These are phyloP conservation scores for Beaufortia kweichowensis DNA, from an alignment of 2,113 vertebrate genomes.

Conservation along the genomic window DNA sequence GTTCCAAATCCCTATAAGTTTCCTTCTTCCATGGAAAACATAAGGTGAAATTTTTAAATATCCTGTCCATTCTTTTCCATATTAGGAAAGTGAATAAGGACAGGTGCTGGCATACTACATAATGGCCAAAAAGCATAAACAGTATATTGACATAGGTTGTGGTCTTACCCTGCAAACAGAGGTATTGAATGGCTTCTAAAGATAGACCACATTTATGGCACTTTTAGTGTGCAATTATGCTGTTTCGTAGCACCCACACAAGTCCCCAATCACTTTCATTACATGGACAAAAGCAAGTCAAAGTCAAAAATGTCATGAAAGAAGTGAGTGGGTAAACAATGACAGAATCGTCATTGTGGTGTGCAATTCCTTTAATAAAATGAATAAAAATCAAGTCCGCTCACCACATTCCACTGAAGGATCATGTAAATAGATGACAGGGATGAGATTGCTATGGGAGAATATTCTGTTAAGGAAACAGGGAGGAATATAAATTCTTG, in stretches of 20 bases:
- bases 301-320: background rate
- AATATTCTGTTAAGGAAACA: conserved; percentile 30
- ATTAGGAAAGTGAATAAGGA: too few relatives aligned
- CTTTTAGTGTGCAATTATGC: too few relatives aligned
- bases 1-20: background rate
- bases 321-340: background rate
- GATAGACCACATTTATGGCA: too few relatives aligned
- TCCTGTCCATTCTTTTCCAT: background rate
- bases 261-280: background rate
- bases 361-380: background rate
- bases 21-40: background rate
- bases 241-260: background rate
- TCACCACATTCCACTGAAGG: conserved; percentile 16
- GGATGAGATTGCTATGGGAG: conserved; percentile 9
- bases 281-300: background rate
- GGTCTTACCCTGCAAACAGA: too few relatives aligned
- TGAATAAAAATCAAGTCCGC: background rate
- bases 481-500: conserved; percentile 36
- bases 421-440: conserved; percentile 28
- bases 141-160: too few relatives aligned
- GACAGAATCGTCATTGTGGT: background rate
- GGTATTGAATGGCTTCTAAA: too few relatives aligned
- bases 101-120: too few relatives aligned
- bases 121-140: too few relatives aligned
- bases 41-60: background rate